Percentiles rank a stretch among this genome's conserved stretches.
phyloP scores from a whole-genome alignment of 2,888 invertebrate genomes.

The Ectemnius cavifrons region DNA sequence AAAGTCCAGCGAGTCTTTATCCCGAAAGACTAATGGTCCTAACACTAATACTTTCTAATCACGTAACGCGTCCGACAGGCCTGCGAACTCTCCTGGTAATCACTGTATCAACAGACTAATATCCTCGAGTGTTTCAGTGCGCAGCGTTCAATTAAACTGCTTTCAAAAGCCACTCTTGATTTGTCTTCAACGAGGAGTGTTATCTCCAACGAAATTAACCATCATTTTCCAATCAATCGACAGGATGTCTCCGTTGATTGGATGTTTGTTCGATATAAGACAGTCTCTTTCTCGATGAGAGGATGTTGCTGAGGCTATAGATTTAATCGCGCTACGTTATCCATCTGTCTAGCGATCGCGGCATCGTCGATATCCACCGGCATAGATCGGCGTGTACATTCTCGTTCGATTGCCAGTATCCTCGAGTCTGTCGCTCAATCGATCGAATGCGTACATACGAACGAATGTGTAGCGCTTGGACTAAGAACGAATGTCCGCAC shows the following conservation, averaged over 20 bases:
- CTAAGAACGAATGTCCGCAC: slow-evolving; percentile 41
- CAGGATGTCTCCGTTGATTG: too few species aligned
- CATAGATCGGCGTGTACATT: slow-evolving; percentile 49
- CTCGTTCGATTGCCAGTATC: slow-evolving; percentile 46
- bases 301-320: slow-evolving; percentile 42
- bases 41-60: slow-evolving; percentile 44
- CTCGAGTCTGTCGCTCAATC: slow-evolving; percentile 43
- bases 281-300: not conserved
- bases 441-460: slow-evolving; percentile 18
- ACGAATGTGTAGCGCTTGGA: slow-evolving; percentile 22
- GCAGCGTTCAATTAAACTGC: not conserved
- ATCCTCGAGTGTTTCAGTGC: not conserved
- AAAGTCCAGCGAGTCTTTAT: slow-evolving; percentile 37
- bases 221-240: slow-evolving; percentile 23
- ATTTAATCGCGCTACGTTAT: slow-evolving; percentile 57
- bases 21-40: slow-evolving; percentile 18
- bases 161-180: too few species aligned
- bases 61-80: slow-evolving; percentile 6
- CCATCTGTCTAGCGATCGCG: slow-evolving; percentile 31
- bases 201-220: too few species aligned
- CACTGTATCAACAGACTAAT: slow-evolving; percentile 12
- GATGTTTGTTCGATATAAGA: not conserved
- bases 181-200: too few species aligned
- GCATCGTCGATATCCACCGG: slow-evolving; percentile 23
- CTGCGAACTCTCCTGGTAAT: not conserved